These are phyloP conservation scores for Sakesphorus luctuosus DNA, from an alignment of 2,113 vertebrate species.

Conservation along the genomic window DNA sequence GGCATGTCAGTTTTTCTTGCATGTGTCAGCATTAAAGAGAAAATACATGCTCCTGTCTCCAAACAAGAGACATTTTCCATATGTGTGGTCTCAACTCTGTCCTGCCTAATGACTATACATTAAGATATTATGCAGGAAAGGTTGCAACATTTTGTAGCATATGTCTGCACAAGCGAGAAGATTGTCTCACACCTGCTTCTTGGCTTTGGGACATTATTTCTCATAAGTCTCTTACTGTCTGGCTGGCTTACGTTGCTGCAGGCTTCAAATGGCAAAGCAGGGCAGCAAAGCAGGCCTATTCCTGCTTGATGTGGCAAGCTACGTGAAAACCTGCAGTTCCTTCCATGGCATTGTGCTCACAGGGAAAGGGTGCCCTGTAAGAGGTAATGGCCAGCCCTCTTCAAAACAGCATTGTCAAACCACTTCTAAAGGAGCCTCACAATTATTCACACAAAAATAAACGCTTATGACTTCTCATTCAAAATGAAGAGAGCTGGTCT, in stretches of 20 bases:
- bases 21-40: background rate
- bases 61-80: background rate
- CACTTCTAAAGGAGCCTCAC: background rate
- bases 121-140: conserved; percentile 1
- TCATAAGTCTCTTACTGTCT: background rate
- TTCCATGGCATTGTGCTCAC: background rate
- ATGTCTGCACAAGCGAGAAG: background rate
- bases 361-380: background rate
- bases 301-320: background rate
- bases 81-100: background rate
- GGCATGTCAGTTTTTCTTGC: background rate
- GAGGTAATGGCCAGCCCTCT: background rate
- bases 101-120: conserved; percentile 30
- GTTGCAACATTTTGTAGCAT: conserved; percentile 8
- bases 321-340: background rate
- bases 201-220: conserved; percentile 6
- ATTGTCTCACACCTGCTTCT: conserved; percentile 37
- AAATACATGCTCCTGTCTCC: background rate
- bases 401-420: background rate
- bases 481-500: background rate
- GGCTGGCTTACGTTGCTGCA: background rate
- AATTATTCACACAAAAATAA: background rate
- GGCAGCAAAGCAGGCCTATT: background rate
- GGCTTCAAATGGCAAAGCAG: background rate
- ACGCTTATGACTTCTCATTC: background rate